Evolutionary conservation across 2,113 vertebrate species (phyloP), one percentile per base, ranked within the genome.

Genomic region (Leuciscus idus): DNA sequence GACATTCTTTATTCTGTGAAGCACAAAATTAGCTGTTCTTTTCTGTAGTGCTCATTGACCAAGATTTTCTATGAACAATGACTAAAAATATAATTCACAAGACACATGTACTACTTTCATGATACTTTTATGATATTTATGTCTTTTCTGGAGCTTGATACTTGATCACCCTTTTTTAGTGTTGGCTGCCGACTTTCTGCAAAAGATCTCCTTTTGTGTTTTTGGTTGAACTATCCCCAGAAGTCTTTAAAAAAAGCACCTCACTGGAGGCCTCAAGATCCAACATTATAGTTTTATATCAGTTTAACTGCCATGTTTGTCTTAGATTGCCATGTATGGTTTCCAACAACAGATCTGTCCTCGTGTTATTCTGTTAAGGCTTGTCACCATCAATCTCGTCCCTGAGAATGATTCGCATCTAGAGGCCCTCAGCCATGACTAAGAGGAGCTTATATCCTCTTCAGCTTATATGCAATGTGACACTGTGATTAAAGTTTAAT

Each of bases 401-500:
- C 68, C 62, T 21, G 50, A 83, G 55, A 39, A 23, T 72, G 79
- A 75, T 61, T 84, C n/a, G 7, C 70, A 48, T 66, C 46, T 74
- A 30, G 59, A 55, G 73, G 30, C 66, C 50, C 77, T 80, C 64
- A 72, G 36, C 84, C 30, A 55, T 55, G 86, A 85, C 72, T 57
- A 70, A 76, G 62, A 21, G 13, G 23, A 43, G 61, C 33, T 33
- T 33, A 33, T 33, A 33, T 84, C 26, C 59, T 77, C 33, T 23
- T 64, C 68, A 30, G 73, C 50, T 70, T 57, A 72, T 76, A 52
- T 7, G 52, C 55, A 72, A 83, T 83, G 52, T 62, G 74, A 83
- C 80, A 64, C 15, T 50, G n/a, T 78, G 70, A 86, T 79, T 83
- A 88, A 86, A 83, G 80, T 83, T 83, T 86, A 75, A 86, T 70